Base-by-base conservation (phyloP, 2,888 invertebrate genomes). In the Tetropium fuscum region DNA sequence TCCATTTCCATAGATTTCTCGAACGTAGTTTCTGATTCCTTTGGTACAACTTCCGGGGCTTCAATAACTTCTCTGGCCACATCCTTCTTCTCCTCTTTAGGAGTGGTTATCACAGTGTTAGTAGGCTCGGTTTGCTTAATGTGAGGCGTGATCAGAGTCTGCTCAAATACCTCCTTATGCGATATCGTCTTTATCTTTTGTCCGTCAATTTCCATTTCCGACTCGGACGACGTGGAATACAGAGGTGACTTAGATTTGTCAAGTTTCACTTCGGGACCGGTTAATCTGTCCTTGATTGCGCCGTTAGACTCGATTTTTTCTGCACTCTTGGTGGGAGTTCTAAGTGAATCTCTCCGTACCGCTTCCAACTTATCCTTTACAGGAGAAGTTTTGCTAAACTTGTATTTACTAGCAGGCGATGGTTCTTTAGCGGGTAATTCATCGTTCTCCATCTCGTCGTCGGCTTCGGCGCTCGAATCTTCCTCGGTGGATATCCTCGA, bases 381-480 rank as follows among this genome's bases (percentile, higher is more conserved):
- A 3, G 85, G 72, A 51, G 66, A 73, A 10, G 69, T 63, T 49
- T 75, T 74, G 41, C 66, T 63, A 43, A 73, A 72, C 58, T 76
- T 78, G 56, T 76, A 79, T 67, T 86, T 86, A 0, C 84, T 83
- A 5, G 19, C 19, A 0, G 84, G 82, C 51, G 81, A 82, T n/a
- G 72, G 63, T 10, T 80, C 77, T 51, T 81, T 77, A 53, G 80
- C 82, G 32, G 86, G 85, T 3, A 84, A 80, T 74, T 87, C 87
- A 57, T 87, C 87, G 25, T 86, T 86, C 65, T 88, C 88, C 88
- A 88, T 87, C 75, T 88, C 88, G 75, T 88, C 88, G 71, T 88
- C 88, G 18, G 88, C 88, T 74, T 88, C 88, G 0, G 87, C 87
- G 4, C 87, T 87, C 0, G 87, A 88, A 74, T 88, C 88, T 75